Base-by-base conservation (phyloP, 2,888 invertebrate species). In the Crematogaster levior region DNA sequence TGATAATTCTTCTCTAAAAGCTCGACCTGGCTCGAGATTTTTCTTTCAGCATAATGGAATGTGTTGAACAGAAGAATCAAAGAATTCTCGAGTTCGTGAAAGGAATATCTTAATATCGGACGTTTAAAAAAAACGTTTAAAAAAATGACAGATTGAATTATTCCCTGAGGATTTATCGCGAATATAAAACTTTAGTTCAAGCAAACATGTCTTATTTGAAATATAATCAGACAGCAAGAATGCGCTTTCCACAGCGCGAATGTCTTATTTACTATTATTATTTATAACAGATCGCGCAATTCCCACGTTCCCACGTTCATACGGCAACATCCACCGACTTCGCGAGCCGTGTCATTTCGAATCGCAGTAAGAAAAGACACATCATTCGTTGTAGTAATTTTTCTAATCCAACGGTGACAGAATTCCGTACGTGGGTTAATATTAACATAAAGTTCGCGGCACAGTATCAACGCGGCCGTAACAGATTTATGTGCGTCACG, bases 221-320 rank as follows among this genome's bases (percentile, higher is more conserved):
- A 10, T 53, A 56, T 21, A 37, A 40, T n/a, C n/a, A 10, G 30
- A 12, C 30, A 30, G 21, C 21, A n/a, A 43, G 68, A 43, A 56
- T 30, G 27, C 56, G 30, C 51, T 66, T 68, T 30, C 43, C 37
- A 53, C 24, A 18, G 9, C 65, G 34, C 46, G 43, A 43, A 56
- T 21, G 18, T 1, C 21, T 30, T 27, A 68, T 68, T 77, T 77
- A 56, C 68, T 77, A 46, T 30, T 15, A 40, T 43, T 77, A 51
- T 43, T 77, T 43, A 68, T 56, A 53, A 40, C 10, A 21, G 21
- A 40, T 15, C 34, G 12, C 48, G 27, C 66, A 15, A 43, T 27
- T 37, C 18, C 63, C 40, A 73, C 46, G 61, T 61, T 73, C 37
- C 9, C 75, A 51, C 48, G 74, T 34, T 34, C 34, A 21, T 10